Evolutionary conservation across 2,888 invertebrate species (phyloP).

Genomic region (Epinotia nisella): DNA sequence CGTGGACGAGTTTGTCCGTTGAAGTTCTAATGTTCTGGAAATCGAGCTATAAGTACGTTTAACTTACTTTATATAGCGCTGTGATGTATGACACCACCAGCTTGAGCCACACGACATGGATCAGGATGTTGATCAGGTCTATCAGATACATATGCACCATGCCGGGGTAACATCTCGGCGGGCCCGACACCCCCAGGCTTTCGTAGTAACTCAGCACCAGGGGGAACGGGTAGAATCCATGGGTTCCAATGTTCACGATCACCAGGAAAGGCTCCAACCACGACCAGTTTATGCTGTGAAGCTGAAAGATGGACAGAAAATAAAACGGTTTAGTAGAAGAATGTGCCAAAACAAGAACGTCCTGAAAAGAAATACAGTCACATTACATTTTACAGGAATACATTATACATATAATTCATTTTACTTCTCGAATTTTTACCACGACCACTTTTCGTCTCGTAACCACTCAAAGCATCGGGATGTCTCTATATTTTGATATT

Average conservation of each 20-base stretch:
- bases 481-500: too few species aligned
- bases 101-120: constrained; percentile 70
- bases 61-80: constrained; percentile 65
- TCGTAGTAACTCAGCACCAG: constrained; percentile 60
- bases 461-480: too few species aligned
- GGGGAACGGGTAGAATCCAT: constrained; percentile 73
- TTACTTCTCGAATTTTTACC: too few species aligned
- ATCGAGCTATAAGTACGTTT: neutral
- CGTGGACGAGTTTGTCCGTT: too few species aligned
- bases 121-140: constrained; percentile 66
- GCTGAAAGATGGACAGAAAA: constrained; percentile 52
- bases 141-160: constrained; percentile 67
- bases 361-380: too few species aligned
- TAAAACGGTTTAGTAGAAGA: too few species aligned
- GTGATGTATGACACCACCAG: constrained; percentile 63
- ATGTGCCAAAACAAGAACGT: too few species aligned
- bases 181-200: constrained; percentile 52
- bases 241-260: constrained; percentile 70
- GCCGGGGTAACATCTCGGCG: constrained; percentile 67
- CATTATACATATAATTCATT: too few species aligned
- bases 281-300: constrained; percentile 56
- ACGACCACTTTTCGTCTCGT: too few species aligned
- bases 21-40: too few species aligned
- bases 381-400: too few species aligned
- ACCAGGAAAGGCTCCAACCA: constrained; percentile 65